phyloP scores from a whole-genome alignment of 1,140 invertebrate genomes.

The Nephotettix cincticeps region DNA sequence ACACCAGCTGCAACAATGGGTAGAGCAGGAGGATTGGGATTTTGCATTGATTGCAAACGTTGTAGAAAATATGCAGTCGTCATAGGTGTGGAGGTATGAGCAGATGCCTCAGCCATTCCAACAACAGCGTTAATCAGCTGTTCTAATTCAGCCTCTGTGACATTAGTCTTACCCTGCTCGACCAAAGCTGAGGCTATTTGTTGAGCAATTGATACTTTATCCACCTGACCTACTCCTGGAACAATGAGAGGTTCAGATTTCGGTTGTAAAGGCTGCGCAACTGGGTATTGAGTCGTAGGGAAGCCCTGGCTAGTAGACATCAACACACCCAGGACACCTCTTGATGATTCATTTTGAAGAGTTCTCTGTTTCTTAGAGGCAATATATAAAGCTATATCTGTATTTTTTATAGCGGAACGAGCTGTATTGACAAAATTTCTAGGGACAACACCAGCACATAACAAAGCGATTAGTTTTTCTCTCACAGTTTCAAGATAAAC shows the following conservation, averaged over 20 bases:
- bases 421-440: slow-evolving; percentile 61
- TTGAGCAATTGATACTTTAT: slow-evolving; percentile 70
- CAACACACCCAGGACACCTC: neutral
- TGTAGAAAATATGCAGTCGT: neutral
- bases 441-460: slow-evolving; percentile 71
- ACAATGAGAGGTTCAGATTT: slow-evolving; percentile 55
- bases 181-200: slow-evolving; percentile 74
- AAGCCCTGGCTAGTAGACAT: neutral
- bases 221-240: slow-evolving; percentile 65
- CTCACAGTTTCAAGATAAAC: slow-evolving; percentile 80
- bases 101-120: slow-evolving; percentile 57
- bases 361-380: slow-evolving; percentile 34
- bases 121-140: slow-evolving; percentile 74
- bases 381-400: slow-evolving; percentile 38
- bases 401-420: slow-evolving; percentile 51
- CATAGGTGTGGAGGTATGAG: slow-evolving; percentile 1
- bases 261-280: slow-evolving; percentile 33
- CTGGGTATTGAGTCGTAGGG: neutral
- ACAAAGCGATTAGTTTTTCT: slow-evolving; percentile 79
- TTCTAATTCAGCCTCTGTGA: slow-evolving; percentile 72
- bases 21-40: too few species aligned
- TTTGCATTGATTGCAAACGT: neutral
- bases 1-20: too few species aligned
- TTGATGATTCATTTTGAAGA: neutral
- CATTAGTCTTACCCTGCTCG: slow-evolving; percentile 72